Evolutionary conservation across 2,888 invertebrate genomes (phyloP).

Genomic region (Cheilosia vulpina): DNA sequence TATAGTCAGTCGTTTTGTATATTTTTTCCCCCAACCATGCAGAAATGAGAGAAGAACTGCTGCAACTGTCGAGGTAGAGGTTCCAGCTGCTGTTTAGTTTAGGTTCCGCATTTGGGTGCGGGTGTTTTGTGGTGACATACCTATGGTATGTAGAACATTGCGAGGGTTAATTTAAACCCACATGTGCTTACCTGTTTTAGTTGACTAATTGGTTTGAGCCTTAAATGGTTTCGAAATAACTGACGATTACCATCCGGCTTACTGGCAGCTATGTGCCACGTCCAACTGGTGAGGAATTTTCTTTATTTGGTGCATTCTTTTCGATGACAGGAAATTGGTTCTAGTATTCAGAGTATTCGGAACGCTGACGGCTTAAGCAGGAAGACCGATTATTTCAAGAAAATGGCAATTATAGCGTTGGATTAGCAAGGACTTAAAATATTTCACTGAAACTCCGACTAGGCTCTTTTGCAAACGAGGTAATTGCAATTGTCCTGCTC

Average conservation of each 20-base stretch:
- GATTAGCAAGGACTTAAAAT: too few relatives aligned
- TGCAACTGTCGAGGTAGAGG: constrained; percentile 45
- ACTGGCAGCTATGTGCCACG: constrained; percentile 20
- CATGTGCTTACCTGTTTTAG: constrained; percentile 46
- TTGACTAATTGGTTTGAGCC: constrained; percentile 68
- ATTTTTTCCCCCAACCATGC: neutral
- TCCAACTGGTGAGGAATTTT: neutral
- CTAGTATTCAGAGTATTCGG: constrained; percentile 45
- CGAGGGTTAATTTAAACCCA: constrained; percentile 44
- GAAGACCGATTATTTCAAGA: neutral
- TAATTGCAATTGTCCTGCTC: too few relatives aligned
- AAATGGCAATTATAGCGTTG: too few relatives aligned
- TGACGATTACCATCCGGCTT: constrained; percentile 46
- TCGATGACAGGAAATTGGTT: constrained; percentile 16
- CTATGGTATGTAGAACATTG: constrained; percentile 52
- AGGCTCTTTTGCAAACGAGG: too few relatives aligned
- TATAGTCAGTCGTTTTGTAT: constrained; percentile 46
- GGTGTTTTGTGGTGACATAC: constrained; percentile 14
- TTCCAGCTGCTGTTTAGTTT: constrained; percentile 11
- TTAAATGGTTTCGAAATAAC: constrained; percentile 65
- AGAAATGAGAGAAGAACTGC: neutral
- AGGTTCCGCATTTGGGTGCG: constrained; percentile 53
- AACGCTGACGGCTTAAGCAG: constrained; percentile 26
- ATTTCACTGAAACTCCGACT: too few relatives aligned
- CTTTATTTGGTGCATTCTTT: constrained; percentile 6